Conservation (phyloP, 1,140 invertebrate species). For the Drosophila punjabiensis region DNA sequence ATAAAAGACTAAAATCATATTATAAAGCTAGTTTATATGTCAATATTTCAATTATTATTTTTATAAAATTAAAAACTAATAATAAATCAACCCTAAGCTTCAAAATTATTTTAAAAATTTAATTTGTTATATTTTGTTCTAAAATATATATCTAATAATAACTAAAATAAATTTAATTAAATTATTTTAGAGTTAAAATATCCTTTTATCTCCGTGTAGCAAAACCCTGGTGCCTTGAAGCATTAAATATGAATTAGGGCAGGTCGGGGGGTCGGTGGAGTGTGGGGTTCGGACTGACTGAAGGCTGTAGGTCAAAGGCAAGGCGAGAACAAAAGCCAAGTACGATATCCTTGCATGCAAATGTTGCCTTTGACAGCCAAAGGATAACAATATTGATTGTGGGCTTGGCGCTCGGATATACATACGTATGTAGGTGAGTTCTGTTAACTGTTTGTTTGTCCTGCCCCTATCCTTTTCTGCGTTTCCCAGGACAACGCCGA, state of each 20-base stretch:
- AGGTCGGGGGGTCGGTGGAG: not conserved
- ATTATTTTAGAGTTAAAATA: not conserved
- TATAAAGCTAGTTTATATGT: too few species aligned
- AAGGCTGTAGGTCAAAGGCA: constrained; percentile 59
- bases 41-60: too few species aligned
- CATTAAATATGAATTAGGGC: constrained; percentile 80
- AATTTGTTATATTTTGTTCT: too few species aligned
- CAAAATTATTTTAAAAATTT: too few species aligned
- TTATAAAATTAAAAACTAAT: too few species aligned
- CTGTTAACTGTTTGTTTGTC: constrained; percentile 56
- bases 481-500: constrained; percentile 64
- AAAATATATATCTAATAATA: too few species aligned
- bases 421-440: constrained; percentile 27
- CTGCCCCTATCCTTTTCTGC: constrained; percentile 43
- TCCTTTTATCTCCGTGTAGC: not conserved
- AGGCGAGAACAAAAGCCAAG: constrained; percentile 59
- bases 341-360: constrained; percentile 77
- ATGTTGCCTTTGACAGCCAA: constrained; percentile 71
- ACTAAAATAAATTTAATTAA: too few species aligned
- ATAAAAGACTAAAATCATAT: too few species aligned
- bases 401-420: constrained; percentile 12
- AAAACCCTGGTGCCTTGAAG: constrained; percentile 29
- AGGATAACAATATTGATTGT: constrained; percentile 79
- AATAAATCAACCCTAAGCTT: too few species aligned
- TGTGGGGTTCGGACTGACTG: not conserved